Evolutionary conservation across 2,888 invertebrate genomes (phyloP).

Genomic region (Cremastinae sp.): DNA sequence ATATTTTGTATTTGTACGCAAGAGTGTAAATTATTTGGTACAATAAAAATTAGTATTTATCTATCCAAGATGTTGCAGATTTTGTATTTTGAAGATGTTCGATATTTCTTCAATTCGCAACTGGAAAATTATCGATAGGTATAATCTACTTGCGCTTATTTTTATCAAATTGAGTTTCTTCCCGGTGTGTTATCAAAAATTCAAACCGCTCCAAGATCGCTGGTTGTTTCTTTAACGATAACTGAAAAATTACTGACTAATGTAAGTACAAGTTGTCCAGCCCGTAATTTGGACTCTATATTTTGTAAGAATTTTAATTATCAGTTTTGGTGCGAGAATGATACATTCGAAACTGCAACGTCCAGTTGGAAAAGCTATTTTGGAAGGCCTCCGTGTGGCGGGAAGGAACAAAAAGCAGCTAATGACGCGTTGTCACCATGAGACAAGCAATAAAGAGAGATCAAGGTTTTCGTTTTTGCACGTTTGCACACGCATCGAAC

Average conservation of each 20-base stretch:
- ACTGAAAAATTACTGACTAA: constrained; percentile 26
- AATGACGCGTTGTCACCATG: constrained; percentile 26
- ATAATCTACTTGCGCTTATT: too few relatives aligned
- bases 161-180: too few relatives aligned
- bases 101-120: too few relatives aligned
- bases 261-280: background rate
- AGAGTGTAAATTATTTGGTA: too few relatives aligned
- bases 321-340: too few relatives aligned
- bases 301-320: too few relatives aligned
- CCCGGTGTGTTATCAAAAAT: constrained; percentile 11
- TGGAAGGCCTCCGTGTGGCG: constrained; percentile 10
- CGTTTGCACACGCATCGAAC: background rate
- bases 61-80: background rate
- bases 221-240: constrained; percentile 20
- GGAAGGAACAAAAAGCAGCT: background rate
- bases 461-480: background rate
- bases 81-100: background rate
- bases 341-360: background rate
- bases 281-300: constrained; percentile 12
- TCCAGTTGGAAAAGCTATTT: constrained; percentile 6
- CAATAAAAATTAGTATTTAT: too few relatives aligned
- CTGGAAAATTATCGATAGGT: too few relatives aligned
- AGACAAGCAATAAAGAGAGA: background rate
- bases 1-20: too few relatives aligned
- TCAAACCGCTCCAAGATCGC: constrained; percentile 11